A percentile compares a stretch with the other conserved stretches of the same genome.
phyloP scores from a whole-genome alignment of 2,888 invertebrate genomes.

The Amphipoea lucens region DNA sequence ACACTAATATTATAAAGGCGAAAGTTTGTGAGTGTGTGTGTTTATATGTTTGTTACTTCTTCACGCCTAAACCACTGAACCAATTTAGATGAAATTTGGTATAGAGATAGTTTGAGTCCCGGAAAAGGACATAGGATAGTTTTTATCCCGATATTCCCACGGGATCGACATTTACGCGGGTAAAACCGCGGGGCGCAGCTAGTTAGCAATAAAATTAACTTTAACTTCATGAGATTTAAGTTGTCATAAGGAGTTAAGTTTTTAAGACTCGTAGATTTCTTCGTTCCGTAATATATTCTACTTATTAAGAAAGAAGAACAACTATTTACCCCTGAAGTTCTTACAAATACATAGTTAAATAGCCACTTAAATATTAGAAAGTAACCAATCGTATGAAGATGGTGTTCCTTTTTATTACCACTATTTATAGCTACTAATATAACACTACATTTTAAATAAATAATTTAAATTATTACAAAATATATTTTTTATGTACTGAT shows the following conservation, averaged over 20 bases:
- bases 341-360: constrained; percentile 5
- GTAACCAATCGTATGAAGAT: not conserved
- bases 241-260: not conserved
- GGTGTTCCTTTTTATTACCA: not conserved
- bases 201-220: not conserved
- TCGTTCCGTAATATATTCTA: not conserved
- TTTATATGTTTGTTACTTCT: no score
- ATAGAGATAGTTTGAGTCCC: no score
- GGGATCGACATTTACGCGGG: no score
- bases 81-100: no score
- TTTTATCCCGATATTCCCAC: no score
- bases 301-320: not conserved
- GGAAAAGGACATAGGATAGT: no score
- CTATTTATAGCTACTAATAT: not conserved
- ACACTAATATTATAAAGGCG: no score
- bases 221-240: not conserved
- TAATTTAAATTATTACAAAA: not conserved
- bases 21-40: no score
- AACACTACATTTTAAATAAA: not conserved
- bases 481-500: not conserved
- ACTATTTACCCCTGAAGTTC: not conserved
- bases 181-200: no score
- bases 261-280: not conserved
- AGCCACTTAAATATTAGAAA: not conserved
- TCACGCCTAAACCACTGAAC: no score